phyloP scores from a whole-genome alignment of 92 coral and sea anemone genomes.

The Muricea muricata region DNA sequence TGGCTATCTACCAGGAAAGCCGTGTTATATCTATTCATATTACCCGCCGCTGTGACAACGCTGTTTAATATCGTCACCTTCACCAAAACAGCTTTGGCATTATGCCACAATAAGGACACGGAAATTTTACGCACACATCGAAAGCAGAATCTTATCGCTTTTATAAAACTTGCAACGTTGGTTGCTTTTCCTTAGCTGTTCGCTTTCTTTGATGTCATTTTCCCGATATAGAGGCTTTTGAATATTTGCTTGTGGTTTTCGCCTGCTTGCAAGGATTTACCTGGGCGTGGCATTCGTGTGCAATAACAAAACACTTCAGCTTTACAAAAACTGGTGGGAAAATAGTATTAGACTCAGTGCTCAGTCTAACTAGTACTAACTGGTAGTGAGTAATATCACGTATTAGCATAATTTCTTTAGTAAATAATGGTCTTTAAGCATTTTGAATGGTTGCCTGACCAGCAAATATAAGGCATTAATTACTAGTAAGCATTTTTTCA shows the following conservation, averaged over 20 bases:
- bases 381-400: too few species aligned
- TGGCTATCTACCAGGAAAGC: constrained; percentile 29
- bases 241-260: not conserved
- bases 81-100: constrained; percentile 28
- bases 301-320: too few species aligned
- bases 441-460: too few species aligned
- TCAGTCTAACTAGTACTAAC: too few species aligned
- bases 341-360: not conserved
- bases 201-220: not conserved
- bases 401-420: too few species aligned
- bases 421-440: too few species aligned
- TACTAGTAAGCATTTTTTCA: too few species aligned
- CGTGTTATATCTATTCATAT: constrained; percentile 20
- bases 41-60: not conserved
- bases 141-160: constrained; percentile 3
- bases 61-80: constrained; percentile 6
- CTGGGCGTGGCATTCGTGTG: too few species aligned
- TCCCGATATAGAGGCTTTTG: not conserved
- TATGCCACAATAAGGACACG: not conserved
- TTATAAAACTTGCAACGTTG: constrained; percentile 35
- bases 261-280: not conserved
- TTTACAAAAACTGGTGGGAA: not conserved
- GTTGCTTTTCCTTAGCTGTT: constrained; percentile 45
- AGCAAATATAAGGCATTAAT: too few species aligned
- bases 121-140: constrained; percentile 12